Evolutionary conservation across 2,797 vertebrate species (phyloP).

Genomic region (Trachurus trachurus): DNA sequence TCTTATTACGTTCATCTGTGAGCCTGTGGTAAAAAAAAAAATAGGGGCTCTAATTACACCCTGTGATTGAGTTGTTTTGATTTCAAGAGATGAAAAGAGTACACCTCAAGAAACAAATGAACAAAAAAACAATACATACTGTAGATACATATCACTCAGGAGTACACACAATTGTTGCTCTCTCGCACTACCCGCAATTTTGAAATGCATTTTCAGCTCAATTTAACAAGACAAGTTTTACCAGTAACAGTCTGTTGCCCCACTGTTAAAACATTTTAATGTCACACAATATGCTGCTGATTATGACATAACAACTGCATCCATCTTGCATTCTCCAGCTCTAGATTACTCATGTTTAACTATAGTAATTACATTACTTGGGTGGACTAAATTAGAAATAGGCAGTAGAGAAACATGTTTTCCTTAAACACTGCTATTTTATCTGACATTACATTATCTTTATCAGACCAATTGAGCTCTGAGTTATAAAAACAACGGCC

Average conservation of each 20-base stretch:
- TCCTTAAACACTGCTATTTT: neutral
- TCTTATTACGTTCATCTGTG: slow-evolving; percentile 5
- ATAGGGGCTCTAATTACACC: neutral
- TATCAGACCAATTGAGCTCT: neutral
- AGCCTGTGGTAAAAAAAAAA: no score
- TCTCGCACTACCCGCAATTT: neutral
- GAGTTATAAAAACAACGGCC: neutral
- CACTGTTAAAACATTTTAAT: slow-evolving; percentile 25
- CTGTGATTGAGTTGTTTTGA: neutral
- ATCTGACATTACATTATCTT: neutral
- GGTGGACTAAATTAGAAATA: slow-evolving; percentile 18
- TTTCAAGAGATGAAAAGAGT: neutral
- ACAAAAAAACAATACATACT: neutral
- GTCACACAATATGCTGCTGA: slow-evolving; percentile 22
- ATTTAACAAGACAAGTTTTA: slow-evolving; percentile 28
- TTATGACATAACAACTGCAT: slow-evolving; percentile 24
- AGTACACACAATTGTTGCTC: neutral
- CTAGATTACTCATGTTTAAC: slow-evolving; percentile 26
- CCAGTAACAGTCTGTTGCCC: slow-evolving; percentile 5
- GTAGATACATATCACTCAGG: neutral
- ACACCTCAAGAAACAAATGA: neutral
- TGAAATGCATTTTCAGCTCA: slow-evolving; percentile 34
- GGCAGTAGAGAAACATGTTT: slow-evolving; percentile 1
- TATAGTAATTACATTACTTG: slow-evolving; percentile 13
- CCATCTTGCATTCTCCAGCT: slow-evolving; percentile 12